phyloP scores from a whole-genome alignment of 2,888 invertebrate genomes.

The Sinelater perroti region DNA sequence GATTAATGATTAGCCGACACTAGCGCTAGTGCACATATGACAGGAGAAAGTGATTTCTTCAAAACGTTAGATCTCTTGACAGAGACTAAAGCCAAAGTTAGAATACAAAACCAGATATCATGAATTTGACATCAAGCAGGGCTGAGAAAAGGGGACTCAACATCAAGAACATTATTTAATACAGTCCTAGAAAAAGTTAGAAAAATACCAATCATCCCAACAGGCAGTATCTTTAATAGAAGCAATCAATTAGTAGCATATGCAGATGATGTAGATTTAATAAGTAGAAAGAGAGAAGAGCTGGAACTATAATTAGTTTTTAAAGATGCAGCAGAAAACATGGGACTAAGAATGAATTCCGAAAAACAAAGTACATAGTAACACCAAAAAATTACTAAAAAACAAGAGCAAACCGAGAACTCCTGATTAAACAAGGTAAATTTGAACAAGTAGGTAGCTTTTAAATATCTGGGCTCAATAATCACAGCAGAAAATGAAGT shows the following conservation, averaged over 20 bases:
- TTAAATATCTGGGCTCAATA: constrained; percentile 2
- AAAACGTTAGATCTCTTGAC: too few species aligned
- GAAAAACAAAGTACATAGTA: constrained; percentile 2
- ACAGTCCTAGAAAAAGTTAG: constrained; percentile 13
- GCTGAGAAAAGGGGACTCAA: constrained; percentile 18
- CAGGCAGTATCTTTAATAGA: constrained; percentile 10
- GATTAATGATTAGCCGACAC: too few species aligned
- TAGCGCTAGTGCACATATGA: too few species aligned
- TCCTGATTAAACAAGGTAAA: not conserved
- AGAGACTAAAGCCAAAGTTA: constrained; percentile 24
- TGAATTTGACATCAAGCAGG: constrained; percentile 18
- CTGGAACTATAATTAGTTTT: not conserved
- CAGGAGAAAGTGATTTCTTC: too few species aligned
- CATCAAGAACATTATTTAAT: constrained; percentile 5
- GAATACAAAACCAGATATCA: constrained; percentile 23
- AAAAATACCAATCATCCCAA: constrained; percentile 8
- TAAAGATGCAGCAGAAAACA: constrained; percentile 1
- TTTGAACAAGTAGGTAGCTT: not conserved
- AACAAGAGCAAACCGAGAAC: not conserved
- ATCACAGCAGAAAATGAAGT: constrained; percentile 1
- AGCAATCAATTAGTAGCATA: constrained; percentile 3
- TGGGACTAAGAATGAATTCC: not conserved
- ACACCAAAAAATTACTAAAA: not conserved
- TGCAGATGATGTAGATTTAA: too few species aligned
- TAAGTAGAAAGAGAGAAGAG: not conserved